A percentile compares a stretch with the other conserved stretches of the same genome.
phyloP scores from a whole-genome alignment of 2,113 vertebrate species.

The Psilopogon haemacephalus region DNA sequence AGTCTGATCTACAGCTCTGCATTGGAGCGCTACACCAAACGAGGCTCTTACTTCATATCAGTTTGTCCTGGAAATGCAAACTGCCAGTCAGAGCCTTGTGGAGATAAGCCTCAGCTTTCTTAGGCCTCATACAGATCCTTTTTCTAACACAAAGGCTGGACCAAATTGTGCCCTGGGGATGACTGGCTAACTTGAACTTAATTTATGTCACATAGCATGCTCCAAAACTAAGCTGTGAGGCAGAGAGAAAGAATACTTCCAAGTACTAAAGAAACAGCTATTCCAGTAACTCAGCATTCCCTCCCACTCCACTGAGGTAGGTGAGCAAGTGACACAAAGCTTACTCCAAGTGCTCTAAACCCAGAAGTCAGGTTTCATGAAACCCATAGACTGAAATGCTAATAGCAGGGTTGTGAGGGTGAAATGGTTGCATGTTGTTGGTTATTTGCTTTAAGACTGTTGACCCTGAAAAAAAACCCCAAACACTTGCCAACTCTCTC shows the following conservation, averaged over 20 bases:
- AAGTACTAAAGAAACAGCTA: neutral
- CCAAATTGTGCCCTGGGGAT: neutral
- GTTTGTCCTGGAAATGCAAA: neutral
- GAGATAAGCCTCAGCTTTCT: neutral
- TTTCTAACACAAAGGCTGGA: neutral
- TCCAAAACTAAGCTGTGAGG: neutral
- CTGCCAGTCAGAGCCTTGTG: neutral
- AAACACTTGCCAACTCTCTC: neutral
- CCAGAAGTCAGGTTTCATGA: neutral
- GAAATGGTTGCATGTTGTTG: neutral
- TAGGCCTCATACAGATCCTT: neutral
- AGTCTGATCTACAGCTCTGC: neutral
- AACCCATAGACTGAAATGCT: neutral
- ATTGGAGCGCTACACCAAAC: neutral
- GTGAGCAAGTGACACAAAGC: neutral
- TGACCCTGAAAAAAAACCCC: neutral
- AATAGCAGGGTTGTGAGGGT: neutral
- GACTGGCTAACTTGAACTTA: neutral
- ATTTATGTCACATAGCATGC: neutral
- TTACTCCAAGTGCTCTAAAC: neutral
- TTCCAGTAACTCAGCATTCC: slow-evolving; percentile 9
- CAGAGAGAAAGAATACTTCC: neutral
- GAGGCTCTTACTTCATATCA: neutral
- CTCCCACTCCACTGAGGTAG: neutral
- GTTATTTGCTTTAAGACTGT: neutral